Conservation (phyloP, 2,888 invertebrate species). For the Pachycephus smyrnensis region DNA sequence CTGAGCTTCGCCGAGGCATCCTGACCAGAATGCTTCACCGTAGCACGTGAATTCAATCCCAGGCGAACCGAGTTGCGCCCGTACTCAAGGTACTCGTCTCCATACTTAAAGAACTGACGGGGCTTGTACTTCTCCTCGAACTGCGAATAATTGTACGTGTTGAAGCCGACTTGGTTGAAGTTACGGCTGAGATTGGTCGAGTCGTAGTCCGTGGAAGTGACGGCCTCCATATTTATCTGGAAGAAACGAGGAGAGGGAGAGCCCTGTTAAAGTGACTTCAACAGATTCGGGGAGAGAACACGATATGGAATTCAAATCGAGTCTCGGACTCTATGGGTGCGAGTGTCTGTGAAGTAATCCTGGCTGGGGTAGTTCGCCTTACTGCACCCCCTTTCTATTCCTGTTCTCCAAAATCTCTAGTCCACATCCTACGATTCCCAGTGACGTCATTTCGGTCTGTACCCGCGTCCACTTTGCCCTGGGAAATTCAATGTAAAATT, state of each 20-base stretch:
- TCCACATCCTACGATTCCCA: too few species aligned
- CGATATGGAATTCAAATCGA: too few species aligned
- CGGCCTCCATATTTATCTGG: slow-evolving; percentile 70
- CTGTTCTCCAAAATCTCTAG: too few species aligned
- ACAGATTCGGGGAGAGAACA: neutral
- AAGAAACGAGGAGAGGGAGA: slow-evolving; percentile 39
- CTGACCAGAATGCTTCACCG: slow-evolving; percentile 12
- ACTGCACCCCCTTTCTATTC: too few species aligned
- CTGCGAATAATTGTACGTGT: slow-evolving; percentile 59
- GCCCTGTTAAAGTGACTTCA: neutral
- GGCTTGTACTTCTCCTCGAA: slow-evolving; percentile 59
- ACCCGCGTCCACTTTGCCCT: too few species aligned
- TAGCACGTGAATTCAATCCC: slow-evolving; percentile 27
- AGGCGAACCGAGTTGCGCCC: slow-evolving; percentile 46
- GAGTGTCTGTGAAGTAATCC: too few species aligned
- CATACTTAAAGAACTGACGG: slow-evolving; percentile 50
- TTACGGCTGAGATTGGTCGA: slow-evolving; percentile 55
- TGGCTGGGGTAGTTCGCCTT: too few species aligned
- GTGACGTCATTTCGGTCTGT: too few species aligned
- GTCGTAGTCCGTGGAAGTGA: slow-evolving; percentile 68
- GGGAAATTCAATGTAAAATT: too few species aligned
- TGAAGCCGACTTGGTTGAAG: slow-evolving; percentile 57
- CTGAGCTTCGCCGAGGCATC: slow-evolving; percentile 44
- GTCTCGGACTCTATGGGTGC: too few species aligned
- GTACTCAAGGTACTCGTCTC: slow-evolving; percentile 54